These are phyloP conservation scores for Acipenser oxyrinchus DNA, from an alignment of 2,797 vertebrate species.

Conservation along the genomic window DNA sequence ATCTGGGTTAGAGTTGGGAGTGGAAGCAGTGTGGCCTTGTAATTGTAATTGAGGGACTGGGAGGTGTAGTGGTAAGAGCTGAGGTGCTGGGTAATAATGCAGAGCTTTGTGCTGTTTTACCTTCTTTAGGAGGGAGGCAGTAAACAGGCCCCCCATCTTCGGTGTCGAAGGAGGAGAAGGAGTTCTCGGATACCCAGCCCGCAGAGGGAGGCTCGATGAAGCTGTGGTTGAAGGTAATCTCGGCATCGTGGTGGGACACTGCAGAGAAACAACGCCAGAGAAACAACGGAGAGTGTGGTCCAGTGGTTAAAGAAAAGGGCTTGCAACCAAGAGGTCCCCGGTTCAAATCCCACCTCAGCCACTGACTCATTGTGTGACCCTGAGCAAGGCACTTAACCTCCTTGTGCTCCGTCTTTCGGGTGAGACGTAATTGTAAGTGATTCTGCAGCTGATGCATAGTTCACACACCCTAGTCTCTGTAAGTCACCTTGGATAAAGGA, in stretches of 20 bases:
- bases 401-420: no score
- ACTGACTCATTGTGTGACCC: no score
- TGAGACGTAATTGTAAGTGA: no score
- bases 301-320: no score
- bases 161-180: conserved; percentile 75
- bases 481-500: no score
- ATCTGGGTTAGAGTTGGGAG: not conserved
- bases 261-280: conserved; percentile 12
- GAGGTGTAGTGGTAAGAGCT: not conserved
- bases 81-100: not conserved
- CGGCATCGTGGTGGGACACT: conserved; percentile 91
- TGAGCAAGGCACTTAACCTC: no score
- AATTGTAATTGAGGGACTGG: not conserved
- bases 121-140: conserved; percentile 80
- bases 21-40: no score
- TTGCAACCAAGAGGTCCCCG: no score
- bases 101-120: conserved; percentile 34
- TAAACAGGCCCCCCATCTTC: conserved; percentile 75
- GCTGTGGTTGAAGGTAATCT: conserved; percentile 93
- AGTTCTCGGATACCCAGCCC: conserved; percentile 82
- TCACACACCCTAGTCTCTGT: no score
- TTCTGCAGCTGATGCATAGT: no score
- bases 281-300: no score
- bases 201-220: conserved; percentile 88
- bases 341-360: no score